Base-by-base conservation (phyloP, 2,113 vertebrate species). In the Alethe castanea region DNA sequence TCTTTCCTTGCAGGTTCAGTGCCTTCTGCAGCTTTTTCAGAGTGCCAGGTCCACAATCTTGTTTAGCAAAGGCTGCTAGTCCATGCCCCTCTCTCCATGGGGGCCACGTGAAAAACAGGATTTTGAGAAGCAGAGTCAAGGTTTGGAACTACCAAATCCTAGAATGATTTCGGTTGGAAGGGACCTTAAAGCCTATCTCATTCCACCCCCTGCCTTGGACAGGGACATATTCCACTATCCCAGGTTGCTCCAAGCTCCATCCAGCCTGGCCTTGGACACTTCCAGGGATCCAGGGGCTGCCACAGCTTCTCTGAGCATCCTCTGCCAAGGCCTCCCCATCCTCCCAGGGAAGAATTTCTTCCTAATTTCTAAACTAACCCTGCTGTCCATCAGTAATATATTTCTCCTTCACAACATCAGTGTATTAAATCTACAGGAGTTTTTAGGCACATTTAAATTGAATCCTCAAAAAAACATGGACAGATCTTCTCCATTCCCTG, bases 241-340 rank as follows among this genome's bases (percentile, higher is more conserved):
- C 16, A 60, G 16, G 7, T 0, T 67, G 8, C 24, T 81, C 28
- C 18, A 36, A 72, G 2, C 7, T 14, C 14, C 0, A 0, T 50
- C 66, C 38, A 67, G 0, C 38, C n/a, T 29, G 28, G 28, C 13
- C 45, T n/a, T 25, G 78, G 45, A 2, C 29, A 31, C 4, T 54
- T 3, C 28, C 61, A 74, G 16, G 47, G 38, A 60, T 67, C 15
- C 60, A 56, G 69, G 53, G 29, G 11, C 38, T 74, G n/a, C 60
- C 86, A 2, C 45, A 81, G 60, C 38, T 60, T 0, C 59, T 57
- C 59, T 60, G 62, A 17, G 33, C 17, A 86, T 54, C 38, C 53
- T 42, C 11, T 72, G 50, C 56, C 48, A 48, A 26, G 31, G 12
- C 14, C 31, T 50, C 0, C 7, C 13, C 87, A 54, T 14, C 28